These are phyloP conservation scores for Phataginus tricuspis DNA, from an alignment of 2,797 vertebrate genomes.

Conservation along the genomic window DNA sequence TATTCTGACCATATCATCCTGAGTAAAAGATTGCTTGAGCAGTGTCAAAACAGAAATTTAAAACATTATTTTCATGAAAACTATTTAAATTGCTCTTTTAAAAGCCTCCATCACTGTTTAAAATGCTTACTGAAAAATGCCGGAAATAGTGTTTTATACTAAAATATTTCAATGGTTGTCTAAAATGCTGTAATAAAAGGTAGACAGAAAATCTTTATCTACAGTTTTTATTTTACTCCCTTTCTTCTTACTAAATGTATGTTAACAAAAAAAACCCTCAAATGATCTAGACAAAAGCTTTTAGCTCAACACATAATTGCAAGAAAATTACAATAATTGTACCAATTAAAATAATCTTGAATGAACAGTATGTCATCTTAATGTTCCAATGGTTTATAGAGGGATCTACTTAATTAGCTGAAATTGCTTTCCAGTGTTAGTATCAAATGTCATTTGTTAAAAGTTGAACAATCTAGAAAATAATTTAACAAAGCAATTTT, in stretches of 20 bases:
- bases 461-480: slow-evolving; percentile 93
- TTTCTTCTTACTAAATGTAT: slow-evolving; percentile 92
- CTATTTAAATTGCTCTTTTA: slow-evolving; percentile 74
- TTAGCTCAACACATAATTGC: slow-evolving; percentile 97
- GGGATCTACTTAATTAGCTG: slow-evolving; percentile 96
- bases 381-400: slow-evolving; percentile 96
- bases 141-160: slow-evolving; percentile 77
- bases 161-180: slow-evolving; percentile 80
- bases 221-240: slow-evolving; percentile 88
- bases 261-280: slow-evolving; percentile 91
- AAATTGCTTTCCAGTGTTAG: slow-evolving; percentile 95
- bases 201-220: slow-evolving; percentile 87
- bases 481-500: slow-evolving; percentile 92
- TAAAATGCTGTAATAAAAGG: slow-evolving; percentile 83
- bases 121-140: slow-evolving; percentile 76
- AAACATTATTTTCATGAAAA: slow-evolving; percentile 74
- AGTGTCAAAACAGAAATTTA: slow-evolving; percentile 80
- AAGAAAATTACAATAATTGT: slow-evolving; percentile 99
- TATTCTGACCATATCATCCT: not conserved
- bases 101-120: slow-evolving; percentile 69
- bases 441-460: slow-evolving; percentile 95
- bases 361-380: slow-evolving; percentile 98
- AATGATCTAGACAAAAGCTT: slow-evolving; percentile 95
- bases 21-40: slow-evolving; percentile 60
- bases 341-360: slow-evolving; percentile 99